Base-by-base conservation (phyloP, 1,140 invertebrate genomes). In the Rhynchophorus ferrugineus region DNA sequence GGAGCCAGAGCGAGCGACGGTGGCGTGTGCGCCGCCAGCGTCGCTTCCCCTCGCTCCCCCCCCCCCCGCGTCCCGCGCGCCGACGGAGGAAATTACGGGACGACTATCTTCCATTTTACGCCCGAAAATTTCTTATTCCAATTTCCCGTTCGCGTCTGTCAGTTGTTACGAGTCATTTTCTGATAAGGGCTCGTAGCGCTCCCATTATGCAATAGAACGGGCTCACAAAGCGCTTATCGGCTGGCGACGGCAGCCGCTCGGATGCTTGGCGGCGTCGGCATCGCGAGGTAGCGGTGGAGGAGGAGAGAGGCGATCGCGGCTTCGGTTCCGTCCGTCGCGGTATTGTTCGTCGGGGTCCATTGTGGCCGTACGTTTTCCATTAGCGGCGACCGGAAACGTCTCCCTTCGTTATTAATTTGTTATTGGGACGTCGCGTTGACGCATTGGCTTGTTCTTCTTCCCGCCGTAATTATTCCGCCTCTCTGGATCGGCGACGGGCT, bases 51-150 rank as follows among this genome's bases (percentile, higher is more conserved):
- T 13, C 38, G 19, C 33, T 49, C 39, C 20, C 51, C 18, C 47
- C 53, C 33, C 51, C 54, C 50, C 48, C 57, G 54, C 54, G 54
- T 52, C 52, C 45, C 51, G 49, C 43, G 45, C 50, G 42, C 35
- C 52, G 52, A 54, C 44, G 58, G 57, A 60, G 68, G 68, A 70
- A 70, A 70, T 70, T 70, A 69, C 67, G 58, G 65, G 58, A 61
- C 66, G 65, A 67, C 71, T 72, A 72, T 72, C 71, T 72, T 72
- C 71, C 71, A 72, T 72, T 72, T 72, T 72, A 72, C 71, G 69
- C 71, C 71, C 70, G 59, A 69, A 72, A 72, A 71, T 72, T 72
- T 72, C 71, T 72, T 72, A 72, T 72, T 72, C 71, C 71, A 72
- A 72, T 72, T 72, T 72, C 71, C 71, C 68, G 69, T 72, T 70